phyloP scores from a whole-genome alignment of 2,888 invertebrate genomes.

The Lapara coniferarum region DNA sequence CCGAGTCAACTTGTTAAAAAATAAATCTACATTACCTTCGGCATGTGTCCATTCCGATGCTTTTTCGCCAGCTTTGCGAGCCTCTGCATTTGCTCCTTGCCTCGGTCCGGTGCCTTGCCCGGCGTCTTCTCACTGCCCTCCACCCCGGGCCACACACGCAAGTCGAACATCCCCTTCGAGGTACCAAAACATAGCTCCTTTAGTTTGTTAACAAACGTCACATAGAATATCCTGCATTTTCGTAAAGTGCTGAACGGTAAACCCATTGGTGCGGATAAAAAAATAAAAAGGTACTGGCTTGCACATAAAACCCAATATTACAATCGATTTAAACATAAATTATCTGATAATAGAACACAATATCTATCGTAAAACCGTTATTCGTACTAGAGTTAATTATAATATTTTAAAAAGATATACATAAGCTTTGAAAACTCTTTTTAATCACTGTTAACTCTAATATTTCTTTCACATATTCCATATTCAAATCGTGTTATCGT shows the following conservation, averaged over 20 bases:
- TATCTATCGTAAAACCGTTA: conserved; percentile 9
- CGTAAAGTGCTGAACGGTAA: conserved; percentile 47
- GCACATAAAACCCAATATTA: too few relatives aligned
- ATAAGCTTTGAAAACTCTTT: not conserved
- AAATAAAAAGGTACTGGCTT: not conserved
- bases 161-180: conserved; percentile 90
- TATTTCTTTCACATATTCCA: not conserved
- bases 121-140: conserved; percentile 92
- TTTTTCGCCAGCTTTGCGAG: conserved; percentile 96
- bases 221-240: conserved; percentile 50
- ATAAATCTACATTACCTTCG: conserved; percentile 82
- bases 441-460: not conserved
- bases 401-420: not conserved
- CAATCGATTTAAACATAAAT: not conserved
- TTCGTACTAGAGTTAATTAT: not conserved
- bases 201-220: conserved; percentile 46
- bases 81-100: conserved; percentile 93
- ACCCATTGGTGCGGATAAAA: conserved; percentile 52
- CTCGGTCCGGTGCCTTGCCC: conserved; percentile 91
- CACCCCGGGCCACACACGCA: conserved; percentile 95
- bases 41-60: conserved; percentile 96
- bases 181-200: conserved; percentile 50
- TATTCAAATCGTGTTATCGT: not conserved
- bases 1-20: too few relatives aligned
- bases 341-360: not conserved